Conservation (phyloP, 2,113 vertebrate genomes). For the Apus apus region DNA sequence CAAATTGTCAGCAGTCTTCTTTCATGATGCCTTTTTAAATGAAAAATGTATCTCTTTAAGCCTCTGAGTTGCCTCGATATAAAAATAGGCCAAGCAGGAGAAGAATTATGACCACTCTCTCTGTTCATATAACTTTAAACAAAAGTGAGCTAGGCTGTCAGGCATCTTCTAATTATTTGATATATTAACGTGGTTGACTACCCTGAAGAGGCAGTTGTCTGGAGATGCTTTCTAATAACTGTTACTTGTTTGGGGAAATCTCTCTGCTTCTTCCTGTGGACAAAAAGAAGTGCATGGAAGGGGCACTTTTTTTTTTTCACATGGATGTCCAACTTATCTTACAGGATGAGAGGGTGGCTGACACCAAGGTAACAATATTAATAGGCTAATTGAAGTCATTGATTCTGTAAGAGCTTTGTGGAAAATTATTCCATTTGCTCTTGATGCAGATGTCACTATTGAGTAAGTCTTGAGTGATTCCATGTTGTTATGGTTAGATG, state of each 20-base stretch:
- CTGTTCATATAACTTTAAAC: background rate
- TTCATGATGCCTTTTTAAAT: constrained; percentile 1
- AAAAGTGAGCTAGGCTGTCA: background rate
- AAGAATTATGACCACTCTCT: background rate
- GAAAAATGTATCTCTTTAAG: constrained; percentile 7
- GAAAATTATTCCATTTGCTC: constrained; percentile 7
- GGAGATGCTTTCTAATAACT: background rate
- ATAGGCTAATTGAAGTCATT: background rate
- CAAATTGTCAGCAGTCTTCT: background rate
- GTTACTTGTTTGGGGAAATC: background rate
- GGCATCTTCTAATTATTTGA: background rate
- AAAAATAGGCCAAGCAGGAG: background rate
- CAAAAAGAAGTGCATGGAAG: background rate
- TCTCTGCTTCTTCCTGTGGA: background rate
- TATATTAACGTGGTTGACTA: background rate
- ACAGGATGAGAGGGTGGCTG: background rate
- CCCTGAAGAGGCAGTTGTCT: background rate
- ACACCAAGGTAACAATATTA: background rate
- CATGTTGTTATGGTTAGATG: background rate
- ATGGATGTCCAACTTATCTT: background rate
- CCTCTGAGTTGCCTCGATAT: background rate
- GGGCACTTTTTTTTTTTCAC: background rate
- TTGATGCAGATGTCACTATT: background rate
- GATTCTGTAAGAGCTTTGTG: background rate
- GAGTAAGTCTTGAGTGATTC: background rate